Evolutionary conservation across 2,888 invertebrate species (phyloP).

Genomic region (Sminthurides aquaticus): DNA sequence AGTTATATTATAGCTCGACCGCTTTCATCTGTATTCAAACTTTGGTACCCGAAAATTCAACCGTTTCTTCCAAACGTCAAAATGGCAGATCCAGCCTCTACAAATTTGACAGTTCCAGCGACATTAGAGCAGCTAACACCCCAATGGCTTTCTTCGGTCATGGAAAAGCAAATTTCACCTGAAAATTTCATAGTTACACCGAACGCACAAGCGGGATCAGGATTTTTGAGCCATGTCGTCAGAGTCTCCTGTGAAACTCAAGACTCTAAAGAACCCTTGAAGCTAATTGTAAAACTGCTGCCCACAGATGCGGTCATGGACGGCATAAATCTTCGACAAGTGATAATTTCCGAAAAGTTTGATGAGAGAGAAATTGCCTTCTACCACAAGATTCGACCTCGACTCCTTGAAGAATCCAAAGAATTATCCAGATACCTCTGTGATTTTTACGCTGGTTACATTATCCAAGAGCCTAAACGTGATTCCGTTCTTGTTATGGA

Average conservation of each 20-base stretch:
- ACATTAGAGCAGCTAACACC: conserved; percentile 27
- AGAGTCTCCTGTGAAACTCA: conserved; percentile 27
- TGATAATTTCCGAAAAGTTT: conserved; percentile 21
- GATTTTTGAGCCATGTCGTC: conserved; percentile 33
- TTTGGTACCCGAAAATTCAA: too few relatives aligned
- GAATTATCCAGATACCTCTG: conserved; percentile 24
- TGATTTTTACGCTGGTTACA: conserved; percentile 21
- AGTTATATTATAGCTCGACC: too few relatives aligned
- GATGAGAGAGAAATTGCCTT: conserved; percentile 34
- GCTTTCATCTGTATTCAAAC: too few relatives aligned
- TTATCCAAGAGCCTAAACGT: conserved; percentile 13
- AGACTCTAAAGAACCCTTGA: conserved; percentile 10
- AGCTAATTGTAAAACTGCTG: conserved; percentile 33
- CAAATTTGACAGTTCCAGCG: conserved; percentile 13
- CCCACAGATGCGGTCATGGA: conserved; percentile 19
- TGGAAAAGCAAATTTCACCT: conserved; percentile 13
- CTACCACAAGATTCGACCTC: conserved; percentile 23
- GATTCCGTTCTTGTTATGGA: conserved; percentile 31
- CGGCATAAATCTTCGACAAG: conserved; percentile 2
- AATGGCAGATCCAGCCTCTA: not conserved
- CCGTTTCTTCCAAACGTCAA: too few relatives aligned
- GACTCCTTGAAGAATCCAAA: conserved; percentile 18
- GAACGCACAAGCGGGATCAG: conserved; percentile 34
- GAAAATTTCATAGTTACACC: conserved; percentile 17
- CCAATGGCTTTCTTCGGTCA: conserved; percentile 27